phyloP scores from a whole-genome alignment of 2,113 vertebrate species.

The Salminus brasiliensis region DNA sequence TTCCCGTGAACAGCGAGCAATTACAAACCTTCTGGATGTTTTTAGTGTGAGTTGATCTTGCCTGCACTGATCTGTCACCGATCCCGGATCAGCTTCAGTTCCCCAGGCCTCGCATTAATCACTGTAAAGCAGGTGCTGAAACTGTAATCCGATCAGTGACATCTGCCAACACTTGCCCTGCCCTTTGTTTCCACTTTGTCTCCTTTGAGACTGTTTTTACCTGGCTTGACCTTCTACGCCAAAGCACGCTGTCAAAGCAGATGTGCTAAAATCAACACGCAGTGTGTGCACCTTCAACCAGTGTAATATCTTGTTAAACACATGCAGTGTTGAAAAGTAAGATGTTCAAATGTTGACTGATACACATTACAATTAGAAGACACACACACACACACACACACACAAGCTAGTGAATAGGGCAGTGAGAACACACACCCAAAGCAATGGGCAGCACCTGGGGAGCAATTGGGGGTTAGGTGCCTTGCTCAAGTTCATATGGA shows the following conservation, averaged over 20 bases:
- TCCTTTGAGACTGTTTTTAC: conserved; percentile 24
- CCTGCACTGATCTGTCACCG: no score
- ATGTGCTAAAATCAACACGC: not conserved
- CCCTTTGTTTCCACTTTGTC: conserved; percentile 39
- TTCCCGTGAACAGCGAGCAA: not conserved
- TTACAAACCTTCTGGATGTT: conserved; percentile 8
- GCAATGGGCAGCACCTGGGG: no score
- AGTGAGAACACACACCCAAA: no score
- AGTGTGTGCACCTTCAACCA: not conserved
- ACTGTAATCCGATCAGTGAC: not conserved
- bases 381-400: no score
- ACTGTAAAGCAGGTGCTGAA: not conserved
- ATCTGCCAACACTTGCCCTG: conserved; percentile 19
- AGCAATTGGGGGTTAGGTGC: no score
- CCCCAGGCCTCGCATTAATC: not conserved
- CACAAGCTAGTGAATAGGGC: no score
- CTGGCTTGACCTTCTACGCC: conserved; percentile 13
- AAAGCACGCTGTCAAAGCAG: no score
- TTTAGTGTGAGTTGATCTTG: not conserved
- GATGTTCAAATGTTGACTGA: no score
- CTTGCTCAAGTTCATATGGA: no score
- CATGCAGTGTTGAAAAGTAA: no score
- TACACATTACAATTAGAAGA: no score
- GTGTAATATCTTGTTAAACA: no score
- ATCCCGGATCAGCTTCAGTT: conserved; percentile 30